Evolutionary conservation across 2,888 invertebrate genomes (phyloP).

Genomic region (Acronicta leporina): DNA sequence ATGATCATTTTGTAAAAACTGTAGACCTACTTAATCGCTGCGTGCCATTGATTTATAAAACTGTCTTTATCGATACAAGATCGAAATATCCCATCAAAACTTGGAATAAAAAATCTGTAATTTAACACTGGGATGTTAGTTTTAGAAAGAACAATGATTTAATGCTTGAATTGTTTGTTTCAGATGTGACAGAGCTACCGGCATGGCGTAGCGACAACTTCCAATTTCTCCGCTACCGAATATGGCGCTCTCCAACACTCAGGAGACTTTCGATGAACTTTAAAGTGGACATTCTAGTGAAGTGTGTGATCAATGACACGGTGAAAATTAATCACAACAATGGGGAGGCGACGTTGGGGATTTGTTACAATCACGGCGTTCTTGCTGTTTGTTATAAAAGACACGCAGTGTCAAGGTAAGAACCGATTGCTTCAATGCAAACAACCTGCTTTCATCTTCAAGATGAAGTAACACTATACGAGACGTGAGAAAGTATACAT

Average conservation of each 20-base stretch:
- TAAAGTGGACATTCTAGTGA: constrained; percentile 59
- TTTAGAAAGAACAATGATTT: constrained; percentile 19
- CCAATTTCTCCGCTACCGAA: constrained; percentile 64
- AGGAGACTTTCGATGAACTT: constrained; percentile 64
- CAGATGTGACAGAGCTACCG: constrained; percentile 78
- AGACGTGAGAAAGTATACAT: constrained; percentile 5
- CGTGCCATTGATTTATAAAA: constrained; percentile 10
- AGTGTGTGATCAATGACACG: constrained; percentile 76
- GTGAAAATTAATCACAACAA: constrained; percentile 78
- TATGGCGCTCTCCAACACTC: constrained; percentile 66
- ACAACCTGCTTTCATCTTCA: constrained; percentile 27
- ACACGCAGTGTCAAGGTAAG: constrained; percentile 84
- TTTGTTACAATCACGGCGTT: constrained; percentile 81
- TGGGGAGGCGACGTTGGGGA: constrained; percentile 86
- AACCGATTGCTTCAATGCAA: constrained; percentile 18
- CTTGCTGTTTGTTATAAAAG: constrained; percentile 80
- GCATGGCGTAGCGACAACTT: constrained; percentile 70
- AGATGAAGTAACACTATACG: constrained; percentile 29
- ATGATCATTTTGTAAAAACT: constrained; percentile 45
- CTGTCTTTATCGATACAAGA: constrained; percentile 7
- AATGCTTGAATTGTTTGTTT: constrained; percentile 67
- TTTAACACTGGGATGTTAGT: constrained; percentile 4
- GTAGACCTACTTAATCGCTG: constrained; percentile 55
- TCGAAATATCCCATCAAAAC: constrained; percentile 2
- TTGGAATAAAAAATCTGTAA: constrained; percentile 11